phyloP scores from a whole-genome alignment of 2,888 invertebrate species.

The Deilephila porcellus region DNA sequence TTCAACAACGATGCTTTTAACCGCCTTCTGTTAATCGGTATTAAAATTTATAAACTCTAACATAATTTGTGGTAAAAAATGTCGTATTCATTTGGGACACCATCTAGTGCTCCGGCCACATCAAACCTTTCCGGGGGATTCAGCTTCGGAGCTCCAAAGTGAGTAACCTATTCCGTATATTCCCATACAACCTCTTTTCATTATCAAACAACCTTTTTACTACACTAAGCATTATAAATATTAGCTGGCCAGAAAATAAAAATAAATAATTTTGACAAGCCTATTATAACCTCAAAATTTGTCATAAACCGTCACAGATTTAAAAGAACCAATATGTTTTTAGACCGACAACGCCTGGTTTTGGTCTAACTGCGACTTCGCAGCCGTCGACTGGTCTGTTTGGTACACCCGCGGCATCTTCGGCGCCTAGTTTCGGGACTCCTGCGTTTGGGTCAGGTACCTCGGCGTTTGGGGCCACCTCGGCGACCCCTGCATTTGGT shows the following conservation, averaged over 20 bases:
- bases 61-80: conserved; percentile 48
- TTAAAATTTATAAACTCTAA: conserved; percentile 2
- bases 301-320: neutral
- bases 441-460: conserved; percentile 52
- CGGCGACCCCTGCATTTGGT: conserved; percentile 48
- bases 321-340: neutral
- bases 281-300: conserved; percentile 46
- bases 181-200: neutral
- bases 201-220: neutral
- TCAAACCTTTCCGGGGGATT: conserved; percentile 70
- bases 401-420: conserved; percentile 59
- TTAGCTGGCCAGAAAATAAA: neutral
- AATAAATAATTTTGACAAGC: neutral
- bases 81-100: conserved; percentile 79
- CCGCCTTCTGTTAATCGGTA: conserved; percentile 6
- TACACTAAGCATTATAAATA: neutral
- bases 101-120: conserved; percentile 79
- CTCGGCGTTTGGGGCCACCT: conserved; percentile 43
- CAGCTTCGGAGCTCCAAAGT: conserved; percentile 80
- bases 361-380: conserved; percentile 62
- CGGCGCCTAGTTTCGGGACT: conserved; percentile 49
- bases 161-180: conserved; percentile 45
- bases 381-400: conserved; percentile 70
- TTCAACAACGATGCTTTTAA: conserved; percentile 1
- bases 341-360: conserved; percentile 71